Base-by-base conservation (phyloP, 2,797 vertebrate genomes). In the Acanthis flammea region DNA sequence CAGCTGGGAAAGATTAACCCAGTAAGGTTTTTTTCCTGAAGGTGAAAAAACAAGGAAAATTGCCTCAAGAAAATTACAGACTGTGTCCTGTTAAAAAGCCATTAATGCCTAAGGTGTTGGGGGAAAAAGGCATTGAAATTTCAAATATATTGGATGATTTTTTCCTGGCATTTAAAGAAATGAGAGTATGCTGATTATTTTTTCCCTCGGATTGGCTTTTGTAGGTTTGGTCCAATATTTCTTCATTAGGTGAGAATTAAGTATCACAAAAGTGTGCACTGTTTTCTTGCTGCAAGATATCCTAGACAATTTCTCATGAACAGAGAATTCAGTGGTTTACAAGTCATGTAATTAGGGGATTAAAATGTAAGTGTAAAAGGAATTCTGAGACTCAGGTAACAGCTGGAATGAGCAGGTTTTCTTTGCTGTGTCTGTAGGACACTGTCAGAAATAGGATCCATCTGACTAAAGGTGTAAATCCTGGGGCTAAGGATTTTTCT, bases 341-440 rank as follows among this genome's bases (percentile, higher is more conserved):
- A 67, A 90, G 16, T 79, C 66, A 12, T 90, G 80, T 90, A 90
- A 95, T 90, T 92, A 94, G 77, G 39, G 90, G 90, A 95, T 92
- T 96, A 93, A 92, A 95, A 87, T 54, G 55, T 57, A 90, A 70
- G 41, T 81, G 70, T 81, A 66, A 73, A 72, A 96, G 70, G 58
- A 86, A 78, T 75, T 78, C 14, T 53, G 50, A 76, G 74, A 10
- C 57, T 77, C 19, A 2, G 37, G 71, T 88, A 93, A 79, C 77
- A 88, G 86, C 48, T 90, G 87, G 86, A 96, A 91, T 21, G 84
- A 82, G 53, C 78, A 92, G 74, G 48, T 50, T 91, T 86, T 33
- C 78, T 63, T 67, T 77, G 62, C 82, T 28, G 0, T 42, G 51
- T 62, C 88, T 72, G 41, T 58, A 80, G 74, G 86, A 93, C 62